These are phyloP conservation scores for Megaceryle alcyon DNA, from an alignment of 2,797 vertebrate species.

Conservation along the genomic window DNA sequence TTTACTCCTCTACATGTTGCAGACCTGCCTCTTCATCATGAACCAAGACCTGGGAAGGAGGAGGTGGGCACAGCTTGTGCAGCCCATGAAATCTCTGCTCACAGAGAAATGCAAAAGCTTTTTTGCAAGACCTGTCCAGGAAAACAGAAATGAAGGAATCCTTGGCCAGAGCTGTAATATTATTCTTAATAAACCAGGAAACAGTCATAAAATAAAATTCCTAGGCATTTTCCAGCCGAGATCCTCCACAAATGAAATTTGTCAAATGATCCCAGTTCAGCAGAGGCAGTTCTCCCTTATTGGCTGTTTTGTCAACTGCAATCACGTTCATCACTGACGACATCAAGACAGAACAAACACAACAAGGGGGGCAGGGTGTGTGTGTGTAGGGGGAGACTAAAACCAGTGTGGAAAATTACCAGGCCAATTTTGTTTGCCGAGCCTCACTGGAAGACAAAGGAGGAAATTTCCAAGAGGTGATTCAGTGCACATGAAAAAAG, in stretches of 20 bases:
- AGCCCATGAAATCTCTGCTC: not conserved
- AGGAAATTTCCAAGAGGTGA: not conserved
- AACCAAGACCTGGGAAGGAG: not conserved
- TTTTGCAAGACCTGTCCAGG: not conserved
- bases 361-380: not conserved
- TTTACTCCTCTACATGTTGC: rapidly evolving
- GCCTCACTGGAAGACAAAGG: not conserved
- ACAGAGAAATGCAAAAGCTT: not conserved
- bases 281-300: not conserved
- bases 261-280: not conserved
- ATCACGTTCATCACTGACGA: not conserved
- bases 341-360: not conserved
- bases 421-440: not conserved
- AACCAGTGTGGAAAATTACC: not conserved
- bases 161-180: not conserved
- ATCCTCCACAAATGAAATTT: not conserved
- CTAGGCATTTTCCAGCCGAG: not conserved
- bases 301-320: not conserved
- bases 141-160: not conserved
- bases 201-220: not conserved
- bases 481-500: not conserved
- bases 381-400: not conserved
- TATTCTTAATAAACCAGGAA: not conserved
- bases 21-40: not conserved
- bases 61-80: not conserved